Base-by-base conservation (phyloP, 2,888 invertebrate species). In the Apamea sordens region DNA sequence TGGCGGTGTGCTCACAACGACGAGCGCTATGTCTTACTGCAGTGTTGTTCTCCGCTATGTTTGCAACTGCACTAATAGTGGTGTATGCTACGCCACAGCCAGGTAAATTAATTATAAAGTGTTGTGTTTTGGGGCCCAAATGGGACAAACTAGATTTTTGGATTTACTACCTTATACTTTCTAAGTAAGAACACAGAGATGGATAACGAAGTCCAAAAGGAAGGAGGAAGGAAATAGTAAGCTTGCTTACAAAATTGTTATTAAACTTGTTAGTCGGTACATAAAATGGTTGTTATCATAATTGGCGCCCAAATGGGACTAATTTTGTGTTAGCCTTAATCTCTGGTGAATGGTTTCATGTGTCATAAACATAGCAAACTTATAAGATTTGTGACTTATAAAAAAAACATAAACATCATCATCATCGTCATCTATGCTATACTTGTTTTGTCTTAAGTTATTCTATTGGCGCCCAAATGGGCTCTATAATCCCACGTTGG, bases 41-140 rank as follows among this genome's bases (percentile, higher is more conserved):
- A 72, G 96, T 98, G 80, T 98, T 99, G 61, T 98, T 99, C 93
- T 98, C 98, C 10, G 97, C 98, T 56, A 98, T 99, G 90, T 98
- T 99, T 93, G 97, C 98, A 89, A 98, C 98, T 77, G 98, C 99
- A 65, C 97, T 99, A 86, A 98, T 99, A 86, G 98, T 99, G 84
- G 99, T 99, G 78, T 99, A 99, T 93, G 99, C 99, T 76, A 98
- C 99, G 87, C 99, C 99, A 78, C 98, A 98, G 94, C 98, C 98
- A 93, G 98, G 98, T 98, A 95, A 96, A 96, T 95, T 21, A 10
- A 21, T 53, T 53, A 53, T 53, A 8, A 21, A 21, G 53, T 53
- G 3, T 10, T 24, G 3, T 56, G 24, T 24, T 56, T 56, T 79
- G 65, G 70, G 47, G 32, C 78, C 59, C 78, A 69, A 18, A 2